These are phyloP conservation scores for Psylliodes chrysocephalus DNA, from an alignment of 2,888 invertebrate species.

Conservation along the genomic window DNA sequence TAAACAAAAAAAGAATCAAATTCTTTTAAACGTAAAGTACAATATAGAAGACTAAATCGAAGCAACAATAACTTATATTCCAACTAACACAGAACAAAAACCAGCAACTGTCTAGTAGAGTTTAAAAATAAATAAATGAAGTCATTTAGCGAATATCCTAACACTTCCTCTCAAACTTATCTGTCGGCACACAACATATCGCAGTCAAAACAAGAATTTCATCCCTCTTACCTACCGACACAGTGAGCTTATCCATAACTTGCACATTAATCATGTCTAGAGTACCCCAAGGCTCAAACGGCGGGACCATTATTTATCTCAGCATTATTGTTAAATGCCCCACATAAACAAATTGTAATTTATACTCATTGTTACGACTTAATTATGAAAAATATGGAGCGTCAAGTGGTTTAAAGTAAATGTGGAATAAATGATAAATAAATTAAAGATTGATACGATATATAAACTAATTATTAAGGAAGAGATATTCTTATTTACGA, in stretches of 20 bases:
- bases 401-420: not conserved
- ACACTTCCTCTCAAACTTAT: slow-evolving; percentile 51
- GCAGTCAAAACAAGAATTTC: slow-evolving; percentile 59
- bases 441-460: not conserved
- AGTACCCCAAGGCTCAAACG: slow-evolving; percentile 42
- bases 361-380: slow-evolving; percentile 7
- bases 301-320: slow-evolving; percentile 41
- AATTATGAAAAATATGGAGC: slow-evolving; percentile 12
- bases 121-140: slow-evolving; percentile 30
- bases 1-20: too few relatives aligned
- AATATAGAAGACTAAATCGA: too few relatives aligned
- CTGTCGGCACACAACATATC: slow-evolving; percentile 55
- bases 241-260: slow-evolving; percentile 47
- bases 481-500: not conserved
- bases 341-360: slow-evolving; percentile 39
- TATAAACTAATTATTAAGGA: not conserved
- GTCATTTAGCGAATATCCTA: slow-evolving; percentile 34
- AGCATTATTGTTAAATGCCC: slow-evolving; percentile 42
- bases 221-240: slow-evolving; percentile 43
- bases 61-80: too few relatives aligned
- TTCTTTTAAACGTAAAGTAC: too few relatives aligned
- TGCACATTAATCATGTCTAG: slow-evolving; percentile 54
- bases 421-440: not conserved
- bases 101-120: not conserved
- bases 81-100: too few relatives aligned